Evolutionary conservation across 2,888 invertebrate genomes (phyloP).

Genomic region (Drosophila longiperda): DNA sequence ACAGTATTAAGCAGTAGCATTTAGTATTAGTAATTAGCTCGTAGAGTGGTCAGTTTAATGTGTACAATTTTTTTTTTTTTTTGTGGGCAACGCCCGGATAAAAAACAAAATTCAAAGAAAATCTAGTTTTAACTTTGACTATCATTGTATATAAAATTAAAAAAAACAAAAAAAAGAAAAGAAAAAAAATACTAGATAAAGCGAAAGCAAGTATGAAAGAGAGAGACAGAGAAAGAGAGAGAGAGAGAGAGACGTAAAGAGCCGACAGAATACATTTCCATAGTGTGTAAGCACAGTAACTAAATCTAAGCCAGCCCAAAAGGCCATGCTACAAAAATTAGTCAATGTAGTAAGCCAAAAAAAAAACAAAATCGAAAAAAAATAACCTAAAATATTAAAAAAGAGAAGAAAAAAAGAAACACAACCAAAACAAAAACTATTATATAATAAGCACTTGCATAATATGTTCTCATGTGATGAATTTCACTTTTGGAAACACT

Average conservation of each 20-base stretch:
- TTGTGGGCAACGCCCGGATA: constrained; percentile 26
- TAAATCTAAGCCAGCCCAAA: constrained; percentile 31
- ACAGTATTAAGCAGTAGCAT: constrained; percentile 57
- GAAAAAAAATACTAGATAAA: not conserved
- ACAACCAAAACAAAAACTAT: constrained; percentile 20
- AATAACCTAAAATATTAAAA: not conserved
- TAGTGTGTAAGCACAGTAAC: constrained; percentile 57
- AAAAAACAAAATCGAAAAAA: not conserved
- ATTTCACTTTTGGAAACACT: constrained; percentile 6
- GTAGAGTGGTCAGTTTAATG: constrained; percentile 42
- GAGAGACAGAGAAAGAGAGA: constrained; percentile 3
- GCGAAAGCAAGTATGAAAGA: not conserved
- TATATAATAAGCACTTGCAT: constrained; percentile 30
- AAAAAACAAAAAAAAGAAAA: not conserved
- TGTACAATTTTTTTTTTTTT: constrained; percentile 44
- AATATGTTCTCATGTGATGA: constrained; percentile 32
- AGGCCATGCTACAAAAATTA: constrained; percentile 24
- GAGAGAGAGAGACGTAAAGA: constrained; percentile 6
- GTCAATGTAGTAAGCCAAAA: constrained; percentile 51
- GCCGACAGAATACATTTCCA: constrained; percentile 57
- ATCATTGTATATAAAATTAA: constrained; percentile 50
- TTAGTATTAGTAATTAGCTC: constrained; percentile 60
- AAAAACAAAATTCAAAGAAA: constrained; percentile 23
- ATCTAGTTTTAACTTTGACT: constrained; percentile 54
- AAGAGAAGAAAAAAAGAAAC: constrained; percentile 4